Evolutionary conservation across 2,797 vertebrate species (phyloP), one percentile per base, ranked within the genome.

Genomic region (Sebastes reedi): DNA sequence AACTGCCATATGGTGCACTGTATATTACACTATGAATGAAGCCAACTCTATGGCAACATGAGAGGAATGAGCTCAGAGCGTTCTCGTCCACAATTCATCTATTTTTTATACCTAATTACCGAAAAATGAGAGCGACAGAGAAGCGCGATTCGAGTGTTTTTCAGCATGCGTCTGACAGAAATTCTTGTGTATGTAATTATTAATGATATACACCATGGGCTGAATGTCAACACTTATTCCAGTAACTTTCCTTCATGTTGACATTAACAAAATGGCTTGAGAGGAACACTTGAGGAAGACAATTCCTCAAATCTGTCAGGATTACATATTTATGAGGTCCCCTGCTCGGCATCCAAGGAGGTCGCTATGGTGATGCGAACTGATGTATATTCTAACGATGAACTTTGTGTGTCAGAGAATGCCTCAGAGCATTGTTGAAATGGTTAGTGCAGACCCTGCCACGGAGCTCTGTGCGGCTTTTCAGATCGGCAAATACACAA

Each of bases 311-410:
- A 95, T 94, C 88, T 92, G 93, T 90, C 94, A 90, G 82, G 78
- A 87, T 92, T 95, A 93, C 94, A 95, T 95, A 95, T 95, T 94
- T 92, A 96, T 96, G 94, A 95, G 92, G 87, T 93, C 86, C 90
- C 88, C 89, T 85, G 87, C 89, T 92, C 89, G 58, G 89, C 89
- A 91, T 91, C 93, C 94, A 93, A 94, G 91, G 94, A 94, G 92
- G 93, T 95, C 93, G 92, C 93, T 87, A 94, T 94, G 94, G 90
- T 86, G 94, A 93, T 90, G 90, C 85, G 82, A 93, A 86, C 90
- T 92, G 90, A 93, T 95, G 93, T 94, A 94, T 94, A 95, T 94
- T 95, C 92, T 81, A 89, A 89, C 89, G 83, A 90, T 91, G 92
- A 92, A 93, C 90, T 91, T 93, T 91, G 89, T 81, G 89, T 92